A percentile compares a stretch with the other conserved stretches of the same genome.
Conservation (phyloP, 2,113 vertebrate species). For the Crotalus tigris region DNA sequence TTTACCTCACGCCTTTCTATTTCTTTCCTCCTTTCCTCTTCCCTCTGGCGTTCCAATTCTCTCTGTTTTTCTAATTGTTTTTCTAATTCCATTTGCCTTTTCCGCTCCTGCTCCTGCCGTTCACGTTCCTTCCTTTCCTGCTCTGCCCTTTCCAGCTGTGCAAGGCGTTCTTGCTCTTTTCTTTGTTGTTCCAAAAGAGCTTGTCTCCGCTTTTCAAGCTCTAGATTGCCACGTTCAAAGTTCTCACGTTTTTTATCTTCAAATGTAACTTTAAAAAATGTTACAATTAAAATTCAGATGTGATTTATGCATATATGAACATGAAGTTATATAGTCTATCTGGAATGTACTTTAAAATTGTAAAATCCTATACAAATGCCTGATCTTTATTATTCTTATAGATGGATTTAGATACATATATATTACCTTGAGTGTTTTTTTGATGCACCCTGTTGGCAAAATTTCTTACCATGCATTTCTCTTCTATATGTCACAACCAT, state of each 20-base stretch:
- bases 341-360: not conserved
- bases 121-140: slow-evolving; percentile 91
- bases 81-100: slow-evolving; percentile 88
- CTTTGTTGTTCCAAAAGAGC: slow-evolving; percentile 93
- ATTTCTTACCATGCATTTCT: not conserved
- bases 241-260: slow-evolving; percentile 98
- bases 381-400: not conserved
- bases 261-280: slow-evolving; percentile 79
- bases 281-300: not conserved
- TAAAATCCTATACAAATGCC: not conserved
- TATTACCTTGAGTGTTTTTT: too few species aligned
- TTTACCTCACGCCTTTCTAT: slow-evolving; percentile 87
- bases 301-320: not conserved
- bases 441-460: too few species aligned
- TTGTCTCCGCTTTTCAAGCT: slow-evolving; percentile 92
- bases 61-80: slow-evolving; percentile 87
- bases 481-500: not conserved
- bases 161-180: slow-evolving; percentile 93
- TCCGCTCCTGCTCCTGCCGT: slow-evolving; percentile 89
- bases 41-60: slow-evolving; percentile 76
- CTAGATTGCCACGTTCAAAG: slow-evolving; percentile 95
- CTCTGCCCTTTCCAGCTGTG: slow-evolving; percentile 87
- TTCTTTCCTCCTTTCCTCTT: slow-evolving; percentile 86
- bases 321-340: not conserved
- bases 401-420: not conserved